Evolutionary conservation across 2,113 vertebrate genomes (phyloP).

Genomic region (Fulica atra): DNA sequence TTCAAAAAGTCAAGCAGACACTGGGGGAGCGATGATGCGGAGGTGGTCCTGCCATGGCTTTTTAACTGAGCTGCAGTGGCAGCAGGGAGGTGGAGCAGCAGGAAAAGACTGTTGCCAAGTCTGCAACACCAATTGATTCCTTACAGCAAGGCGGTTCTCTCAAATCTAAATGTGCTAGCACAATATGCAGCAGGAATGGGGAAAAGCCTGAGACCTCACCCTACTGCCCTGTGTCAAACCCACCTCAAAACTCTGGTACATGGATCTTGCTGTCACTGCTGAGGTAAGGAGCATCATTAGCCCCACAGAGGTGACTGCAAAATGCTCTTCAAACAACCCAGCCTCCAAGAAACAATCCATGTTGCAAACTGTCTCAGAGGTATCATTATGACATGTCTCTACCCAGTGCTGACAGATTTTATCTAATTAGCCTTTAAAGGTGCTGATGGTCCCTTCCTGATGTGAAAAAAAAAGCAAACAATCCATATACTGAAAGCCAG

Average conservation of each 20-base stretch:
- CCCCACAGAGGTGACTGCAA: not conserved
- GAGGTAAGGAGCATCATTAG: not conserved
- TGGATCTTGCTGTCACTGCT: not conserved
- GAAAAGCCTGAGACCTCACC: not conserved
- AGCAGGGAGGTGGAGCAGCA: not conserved
- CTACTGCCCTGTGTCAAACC: not conserved
- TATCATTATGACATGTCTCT: not conserved
- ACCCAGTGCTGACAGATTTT: not conserved
- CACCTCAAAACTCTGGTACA: not conserved
- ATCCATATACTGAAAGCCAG: not conserved
- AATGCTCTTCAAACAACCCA: not conserved
- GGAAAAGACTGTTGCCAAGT: not conserved
- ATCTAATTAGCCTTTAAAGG: not conserved
- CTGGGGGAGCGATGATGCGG: fast-evolving
- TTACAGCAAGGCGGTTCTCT: not conserved
- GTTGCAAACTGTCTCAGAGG: not conserved
- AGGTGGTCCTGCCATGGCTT: not conserved
- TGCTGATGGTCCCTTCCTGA: not conserved
- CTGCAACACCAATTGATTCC: not conserved
- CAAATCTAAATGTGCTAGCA: not conserved
- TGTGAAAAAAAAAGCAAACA: not conserved
- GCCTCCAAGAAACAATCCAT: not conserved
- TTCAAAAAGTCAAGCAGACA: not conserved
- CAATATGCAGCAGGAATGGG: not conserved
- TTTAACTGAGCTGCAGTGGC: not conserved